Conservation (phyloP, 2,888 invertebrate species). For the Hemaris fuciformis region DNA sequence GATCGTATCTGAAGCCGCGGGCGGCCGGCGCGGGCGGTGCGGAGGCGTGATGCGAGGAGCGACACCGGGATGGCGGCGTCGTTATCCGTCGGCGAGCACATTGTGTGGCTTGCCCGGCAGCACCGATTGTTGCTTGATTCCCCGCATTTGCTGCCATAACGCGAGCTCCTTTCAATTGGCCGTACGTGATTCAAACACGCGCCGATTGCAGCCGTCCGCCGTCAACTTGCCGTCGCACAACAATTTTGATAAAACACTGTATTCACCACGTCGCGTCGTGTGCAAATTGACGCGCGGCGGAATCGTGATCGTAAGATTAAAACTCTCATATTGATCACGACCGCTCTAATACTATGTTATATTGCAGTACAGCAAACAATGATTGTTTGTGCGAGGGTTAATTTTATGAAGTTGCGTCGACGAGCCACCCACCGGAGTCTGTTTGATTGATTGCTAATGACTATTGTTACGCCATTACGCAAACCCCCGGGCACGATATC, state of each 20-base stretch:
- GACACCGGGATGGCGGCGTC: constrained; percentile 42
- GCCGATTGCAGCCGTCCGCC: constrained; percentile 61
- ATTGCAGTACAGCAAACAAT: constrained; percentile 32
- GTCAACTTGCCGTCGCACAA: constrained; percentile 44
- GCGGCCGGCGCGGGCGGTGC: constrained; percentile 39
- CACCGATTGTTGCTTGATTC: constrained; percentile 64
- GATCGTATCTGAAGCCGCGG: constrained; percentile 18
- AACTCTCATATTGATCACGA: constrained; percentile 42
- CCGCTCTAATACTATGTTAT: constrained; percentile 26
- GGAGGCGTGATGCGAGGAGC: constrained; percentile 51
- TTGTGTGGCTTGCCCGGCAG: constrained; percentile 66
- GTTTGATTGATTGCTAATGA: constrained; percentile 76
- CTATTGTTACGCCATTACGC: constrained; percentile 70
- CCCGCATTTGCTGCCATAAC: constrained; percentile 69
- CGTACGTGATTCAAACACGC: constrained; percentile 68
- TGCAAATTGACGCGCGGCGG: constrained; percentile 1
- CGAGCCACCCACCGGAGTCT: constrained; percentile 56
- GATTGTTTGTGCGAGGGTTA: constrained; percentile 45
- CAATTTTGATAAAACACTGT: constrained; percentile 68
- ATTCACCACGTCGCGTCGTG: constrained; percentile 47
- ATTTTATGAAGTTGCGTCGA: constrained; percentile 52
- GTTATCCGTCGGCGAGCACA: constrained; percentile 46
- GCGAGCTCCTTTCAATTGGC: constrained; percentile 73
- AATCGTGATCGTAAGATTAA: constrained; percentile 29
- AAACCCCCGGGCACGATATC: constrained; percentile 52